Conservation (phyloP, 1,140 invertebrate species). For the Colletes latitarsis region DNA sequence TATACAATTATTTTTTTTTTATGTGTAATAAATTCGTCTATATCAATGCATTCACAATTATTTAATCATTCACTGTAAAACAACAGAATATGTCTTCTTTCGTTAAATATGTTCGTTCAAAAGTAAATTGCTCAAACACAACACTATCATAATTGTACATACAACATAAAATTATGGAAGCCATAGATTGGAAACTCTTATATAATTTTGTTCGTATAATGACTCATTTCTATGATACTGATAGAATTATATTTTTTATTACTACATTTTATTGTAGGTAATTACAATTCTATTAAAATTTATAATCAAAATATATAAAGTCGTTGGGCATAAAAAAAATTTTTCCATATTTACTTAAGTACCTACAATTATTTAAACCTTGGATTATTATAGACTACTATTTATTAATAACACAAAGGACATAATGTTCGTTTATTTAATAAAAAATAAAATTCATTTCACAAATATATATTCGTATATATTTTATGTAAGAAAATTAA, state of each 20-base stretch:
- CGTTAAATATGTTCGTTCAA: not conserved
- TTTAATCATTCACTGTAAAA: not conserved
- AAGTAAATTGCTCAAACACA: constrained; percentile 16
- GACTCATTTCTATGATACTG: constrained; percentile 3
- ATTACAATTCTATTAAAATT: no score
- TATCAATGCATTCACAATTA: not conserved
- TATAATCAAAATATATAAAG: no score
- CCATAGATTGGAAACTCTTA: constrained; percentile 3
- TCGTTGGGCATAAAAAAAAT: not conserved
- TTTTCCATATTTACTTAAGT: not conserved
- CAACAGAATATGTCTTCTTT: not conserved
- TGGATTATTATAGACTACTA: not conserved
- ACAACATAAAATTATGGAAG: not conserved
- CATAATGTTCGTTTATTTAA: no score
- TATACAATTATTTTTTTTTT: not conserved
- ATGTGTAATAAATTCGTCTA: not conserved
- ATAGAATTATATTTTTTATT: not conserved
- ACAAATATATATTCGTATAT: no score
- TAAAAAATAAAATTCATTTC: not conserved
- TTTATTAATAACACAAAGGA: not conserved
- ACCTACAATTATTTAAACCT: not conserved
- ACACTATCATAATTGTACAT: constrained; percentile 5
- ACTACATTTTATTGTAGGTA: not conserved
- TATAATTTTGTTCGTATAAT: not conserved
- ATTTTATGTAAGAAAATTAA: no score